Percentiles rank a stretch among this genome's conserved stretches.
Conservation (phyloP, 2,888 invertebrate genomes). For the Celastrina argiolus region DNA sequence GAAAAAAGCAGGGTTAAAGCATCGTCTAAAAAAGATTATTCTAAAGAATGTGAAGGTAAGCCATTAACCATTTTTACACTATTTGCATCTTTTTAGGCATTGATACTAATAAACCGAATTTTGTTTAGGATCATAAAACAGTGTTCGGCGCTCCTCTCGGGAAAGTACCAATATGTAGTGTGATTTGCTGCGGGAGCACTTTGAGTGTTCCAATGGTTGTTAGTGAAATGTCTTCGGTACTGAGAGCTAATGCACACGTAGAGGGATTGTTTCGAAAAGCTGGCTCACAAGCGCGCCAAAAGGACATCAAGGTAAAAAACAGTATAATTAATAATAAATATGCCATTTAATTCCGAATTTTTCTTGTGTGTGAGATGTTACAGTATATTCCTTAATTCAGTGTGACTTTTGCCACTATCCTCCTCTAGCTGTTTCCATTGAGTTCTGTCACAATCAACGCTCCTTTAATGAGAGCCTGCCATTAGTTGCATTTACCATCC, state of each 20-base stretch:
- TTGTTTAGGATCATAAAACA: conserved; percentile 63
- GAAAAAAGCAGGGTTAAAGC: conserved; percentile 84
- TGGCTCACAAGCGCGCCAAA: conserved; percentile 89
- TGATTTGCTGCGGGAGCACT: conserved; percentile 82
- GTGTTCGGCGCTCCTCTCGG: conserved; percentile 70
- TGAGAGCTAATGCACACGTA: conserved; percentile 82
- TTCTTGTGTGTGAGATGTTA: too few species aligned
- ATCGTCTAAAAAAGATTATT: conserved; percentile 82
- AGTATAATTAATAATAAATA: too few species aligned
- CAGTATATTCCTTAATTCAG: too few species aligned
- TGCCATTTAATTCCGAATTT: too few species aligned
- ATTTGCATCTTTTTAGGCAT: background rate
- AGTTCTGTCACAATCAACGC: too few species aligned
- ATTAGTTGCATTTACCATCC: too few species aligned
- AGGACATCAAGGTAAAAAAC: conserved; percentile 84
- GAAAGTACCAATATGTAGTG: conserved; percentile 70
- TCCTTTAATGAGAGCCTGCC: too few species aligned
- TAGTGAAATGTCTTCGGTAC: conserved; percentile 82
- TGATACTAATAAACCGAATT: conserved; percentile 18
- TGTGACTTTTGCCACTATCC: too few species aligned
- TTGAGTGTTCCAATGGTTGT: conserved; percentile 85
- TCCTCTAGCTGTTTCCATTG: too few species aligned
- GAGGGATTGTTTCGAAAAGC: conserved; percentile 94
- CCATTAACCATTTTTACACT: conserved; percentile 9
- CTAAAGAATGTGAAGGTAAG: conserved; percentile 74